Base-by-base conservation (phyloP, 2,797 vertebrate genomes). In the Bucorvus abyssinicus region DNA sequence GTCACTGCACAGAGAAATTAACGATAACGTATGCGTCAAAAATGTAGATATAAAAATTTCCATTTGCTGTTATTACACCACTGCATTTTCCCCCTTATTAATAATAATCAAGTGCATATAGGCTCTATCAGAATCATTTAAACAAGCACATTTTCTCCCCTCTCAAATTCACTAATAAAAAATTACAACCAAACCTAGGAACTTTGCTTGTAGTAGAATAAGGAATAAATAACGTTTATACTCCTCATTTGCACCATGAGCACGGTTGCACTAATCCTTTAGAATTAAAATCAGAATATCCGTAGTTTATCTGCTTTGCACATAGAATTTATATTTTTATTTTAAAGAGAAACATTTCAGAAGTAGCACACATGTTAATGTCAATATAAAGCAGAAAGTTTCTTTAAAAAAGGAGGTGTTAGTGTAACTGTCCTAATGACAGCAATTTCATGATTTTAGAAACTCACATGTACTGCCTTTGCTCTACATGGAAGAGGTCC, bases 401-500 rank as follows among this genome's bases (percentile, higher is more conserved):
- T 45, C 30, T 57, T 3, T 0, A 0, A 30, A 65, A 79, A 52
- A 53, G 7, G 40, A 73, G 7, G 17, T 52, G 53, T 47, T 55
- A 61, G 14, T 24, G 15, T 23, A 77, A 92, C 8, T 87, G 65
- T 22, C 53, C 55, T 90, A 38, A 77, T 34, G 56, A 70, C 59
- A 94, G 56, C 42, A 24, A 73, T 38, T n/a, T 64, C 19, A 94
- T 45, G 87, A 80, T 87, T 96, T 94, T 74, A 93, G 95, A 67
- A 97, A 98, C 98, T 94, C 97, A 99, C 99, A 99, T 99, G 96
- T 99, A 99, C 80, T 99, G 99, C 93, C 99, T 98, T 98, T 99
- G 99, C 93, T 99, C 99, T 24, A 99, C 98, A 38, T 99, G 99
- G 97, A 99, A 99, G 94, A 99, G 98, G 97, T 99, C 99, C 96